phyloP scores from a whole-genome alignment of 53 echinoderm and acorn worm genomes.

The Stichopus horrens region DNA sequence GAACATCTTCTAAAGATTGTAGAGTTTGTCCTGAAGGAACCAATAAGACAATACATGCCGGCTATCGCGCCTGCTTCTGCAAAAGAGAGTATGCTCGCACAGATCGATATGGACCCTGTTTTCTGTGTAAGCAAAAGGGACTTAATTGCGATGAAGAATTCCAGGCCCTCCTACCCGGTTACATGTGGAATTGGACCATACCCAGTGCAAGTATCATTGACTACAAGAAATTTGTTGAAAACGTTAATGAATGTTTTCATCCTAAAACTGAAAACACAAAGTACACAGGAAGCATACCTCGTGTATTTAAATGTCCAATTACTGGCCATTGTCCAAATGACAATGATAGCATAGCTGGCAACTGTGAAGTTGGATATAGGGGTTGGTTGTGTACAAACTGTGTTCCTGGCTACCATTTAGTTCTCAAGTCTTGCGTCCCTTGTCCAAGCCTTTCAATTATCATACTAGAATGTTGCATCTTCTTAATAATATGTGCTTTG shows the following conservation, averaged over 20 bases:
- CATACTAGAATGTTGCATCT: neutral
- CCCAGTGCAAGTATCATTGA: neutral
- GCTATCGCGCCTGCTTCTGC: conserved; percentile 64
- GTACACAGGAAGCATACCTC: neutral
- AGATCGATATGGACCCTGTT: conserved; percentile 56
- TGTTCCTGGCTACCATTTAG: neutral
- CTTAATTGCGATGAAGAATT: conserved; percentile 52
- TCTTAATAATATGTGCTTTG: neutral
- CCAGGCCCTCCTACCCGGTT: conserved; percentile 49
- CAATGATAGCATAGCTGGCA: neutral
- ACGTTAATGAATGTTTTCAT: neutral
- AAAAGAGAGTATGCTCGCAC: conserved; percentile 45
- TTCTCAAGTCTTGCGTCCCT: neutral
- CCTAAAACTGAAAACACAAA: neutral
- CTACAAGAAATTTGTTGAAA: conserved; percentile 1
- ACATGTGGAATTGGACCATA: conserved; percentile 61
- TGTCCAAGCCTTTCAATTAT: neutral
- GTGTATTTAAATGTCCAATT: conserved; percentile 1
- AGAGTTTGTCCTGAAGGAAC: conserved; percentile 61
- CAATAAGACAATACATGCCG: conserved; percentile 51
- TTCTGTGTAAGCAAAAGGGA: conserved; percentile 41
- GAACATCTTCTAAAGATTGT: conserved; percentile 49
- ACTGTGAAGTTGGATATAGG: neutral
- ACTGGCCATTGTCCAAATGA: neutral
- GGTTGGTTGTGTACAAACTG: neutral